Evolutionary conservation across 2,113 vertebrate species (phyloP).

Genomic region (Desmodus rotundus): DNA sequence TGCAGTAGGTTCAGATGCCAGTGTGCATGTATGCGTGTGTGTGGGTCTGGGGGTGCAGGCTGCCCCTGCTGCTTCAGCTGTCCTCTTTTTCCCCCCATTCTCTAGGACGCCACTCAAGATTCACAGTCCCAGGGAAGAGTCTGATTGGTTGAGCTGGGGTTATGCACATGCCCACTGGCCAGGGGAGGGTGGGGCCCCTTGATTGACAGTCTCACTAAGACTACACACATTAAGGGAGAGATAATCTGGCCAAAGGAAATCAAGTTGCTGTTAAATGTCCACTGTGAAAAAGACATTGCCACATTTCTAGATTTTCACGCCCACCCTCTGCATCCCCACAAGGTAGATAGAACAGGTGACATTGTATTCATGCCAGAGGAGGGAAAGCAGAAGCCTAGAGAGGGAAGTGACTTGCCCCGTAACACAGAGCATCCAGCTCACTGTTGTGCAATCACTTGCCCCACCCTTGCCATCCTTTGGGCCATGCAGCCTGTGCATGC

Average conservation of each 20-base stretch:
- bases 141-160: not conserved
- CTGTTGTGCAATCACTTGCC: not conserved
- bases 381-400: not conserved
- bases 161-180: not conserved
- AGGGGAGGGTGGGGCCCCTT: not conserved
- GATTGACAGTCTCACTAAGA: not conserved
- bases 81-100: not conserved
- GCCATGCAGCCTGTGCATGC: not conserved
- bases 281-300: not conserved
- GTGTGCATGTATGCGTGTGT: not conserved
- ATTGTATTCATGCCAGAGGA: not conserved
- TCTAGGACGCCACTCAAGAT: not conserved
- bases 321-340: not conserved
- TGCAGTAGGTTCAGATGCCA: not conserved
- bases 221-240: accelerated
- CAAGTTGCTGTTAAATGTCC: not conserved
- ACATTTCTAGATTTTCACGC: not conserved
- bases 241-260: not conserved
- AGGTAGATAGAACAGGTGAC: not conserved
- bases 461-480: not conserved
- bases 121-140: not conserved
- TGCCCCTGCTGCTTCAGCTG: not conserved
- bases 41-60: not conserved
- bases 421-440: not conserved
- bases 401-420: not conserved